Base-by-base conservation (phyloP, 1,140 invertebrate genomes). In the Drosophila cardini region DNA sequence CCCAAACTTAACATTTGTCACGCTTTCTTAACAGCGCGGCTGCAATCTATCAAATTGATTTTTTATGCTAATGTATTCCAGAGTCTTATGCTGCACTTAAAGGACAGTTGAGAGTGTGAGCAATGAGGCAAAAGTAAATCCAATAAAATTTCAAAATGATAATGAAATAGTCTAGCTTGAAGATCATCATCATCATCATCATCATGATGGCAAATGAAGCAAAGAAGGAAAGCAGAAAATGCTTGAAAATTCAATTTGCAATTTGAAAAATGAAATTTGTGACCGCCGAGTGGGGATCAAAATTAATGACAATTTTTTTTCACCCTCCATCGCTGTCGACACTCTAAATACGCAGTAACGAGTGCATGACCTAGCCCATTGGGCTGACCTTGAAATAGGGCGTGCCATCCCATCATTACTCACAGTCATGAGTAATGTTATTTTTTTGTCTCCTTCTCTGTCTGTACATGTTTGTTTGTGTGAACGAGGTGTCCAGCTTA, bases 211-310 rank as follows among this genome's bases (percentile, higher is more conserved):
- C 8, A 11, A 45, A 30, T 26, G 34, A 13, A 13, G 38, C 4
- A 40, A 34, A 26, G 11, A n/a, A 30, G 9, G 16, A 46, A 16
- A 16, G 43, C 32, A 32, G 18, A 42, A 65, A 65, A 55, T 72
- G 72, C 69, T 72, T 69, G 58, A 71, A 86, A 87, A 75, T 83
- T 83, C 77, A 71, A 83, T 83, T 83, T 83, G 78, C 79, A 79
- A 80, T 83, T 87, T 83, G 79, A 77, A 70, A 87, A 87, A 89
- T 87, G 64, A 87, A 79, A 76, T 87, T 89, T 83, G 60, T 67
- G 57, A 42, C n/a, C 58, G 34, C 38, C 58, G 43, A 62, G 26
- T 68, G 53, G 40, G 60, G 50, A 73, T 70, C 72, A 82, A 76
- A 76, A 78, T 87, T 87, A 86, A 86, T 86, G 76, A 71, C 42